These are phyloP conservation scores for Empidonax traillii DNA, from an alignment of 2,113 vertebrate genomes.

Conservation along the genomic window DNA sequence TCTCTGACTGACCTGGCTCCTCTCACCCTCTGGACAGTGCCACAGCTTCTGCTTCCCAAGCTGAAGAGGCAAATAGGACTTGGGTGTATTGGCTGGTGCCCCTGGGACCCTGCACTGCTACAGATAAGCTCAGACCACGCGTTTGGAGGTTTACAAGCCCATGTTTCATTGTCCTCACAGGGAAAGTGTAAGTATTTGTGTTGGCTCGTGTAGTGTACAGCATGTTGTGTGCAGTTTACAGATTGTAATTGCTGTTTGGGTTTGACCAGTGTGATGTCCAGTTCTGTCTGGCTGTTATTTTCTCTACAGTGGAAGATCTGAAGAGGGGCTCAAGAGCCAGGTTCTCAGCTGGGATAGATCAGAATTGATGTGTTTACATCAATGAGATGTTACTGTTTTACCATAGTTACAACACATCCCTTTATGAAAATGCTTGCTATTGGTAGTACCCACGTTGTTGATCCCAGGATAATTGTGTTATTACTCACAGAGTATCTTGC, in stretches of 20 bases:
- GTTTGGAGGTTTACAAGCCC: not conserved
- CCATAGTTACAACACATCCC: not conserved
- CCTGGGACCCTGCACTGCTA: rapidly evolving
- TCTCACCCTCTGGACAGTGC: not conserved
- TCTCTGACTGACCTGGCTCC: not conserved
- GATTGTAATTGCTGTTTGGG: not conserved
- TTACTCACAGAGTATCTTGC: not conserved
- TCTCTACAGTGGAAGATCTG: not conserved
- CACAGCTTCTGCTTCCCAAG: not conserved
- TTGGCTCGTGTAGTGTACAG: not conserved
- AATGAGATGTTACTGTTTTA: not conserved
- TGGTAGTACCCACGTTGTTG: not conserved
- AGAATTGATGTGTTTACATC: not conserved
- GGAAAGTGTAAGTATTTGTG: not conserved
- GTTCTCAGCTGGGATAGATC: not conserved
- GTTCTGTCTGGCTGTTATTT: not conserved
- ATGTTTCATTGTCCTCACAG: not conserved
- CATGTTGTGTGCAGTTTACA: not conserved
- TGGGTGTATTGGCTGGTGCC: not conserved
- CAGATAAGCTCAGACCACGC: not conserved
- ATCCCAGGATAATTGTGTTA: not conserved
- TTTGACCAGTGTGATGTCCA: not conserved
- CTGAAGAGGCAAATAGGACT: not conserved
- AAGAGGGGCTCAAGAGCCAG: not conserved
- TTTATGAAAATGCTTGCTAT: not conserved